Conservation (phyloP, 2,113 vertebrate genomes). For the Muscicapa adusta region DNA sequence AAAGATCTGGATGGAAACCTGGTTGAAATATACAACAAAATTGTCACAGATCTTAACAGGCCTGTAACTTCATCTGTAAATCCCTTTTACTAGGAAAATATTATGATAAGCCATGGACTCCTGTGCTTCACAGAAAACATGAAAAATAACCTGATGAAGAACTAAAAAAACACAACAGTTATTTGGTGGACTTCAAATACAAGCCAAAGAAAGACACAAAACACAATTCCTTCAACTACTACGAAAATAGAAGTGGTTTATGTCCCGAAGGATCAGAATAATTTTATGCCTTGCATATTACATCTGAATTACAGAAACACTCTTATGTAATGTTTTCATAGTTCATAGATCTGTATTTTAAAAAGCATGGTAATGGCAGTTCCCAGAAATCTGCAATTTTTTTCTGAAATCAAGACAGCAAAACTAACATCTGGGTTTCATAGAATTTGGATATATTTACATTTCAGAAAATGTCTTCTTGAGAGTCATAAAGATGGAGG, state of each 20-base stretch:
- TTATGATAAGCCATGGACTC: not conserved
- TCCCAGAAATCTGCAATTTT: not conserved
- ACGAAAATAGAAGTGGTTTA: constrained; percentile 22
- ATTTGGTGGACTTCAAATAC: not conserved
- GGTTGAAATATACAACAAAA: not conserved
- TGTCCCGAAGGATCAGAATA: not conserved
- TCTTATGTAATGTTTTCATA: constrained; percentile 42
- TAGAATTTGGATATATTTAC: not conserved
- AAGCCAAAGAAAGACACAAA: not conserved
- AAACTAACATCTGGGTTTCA: not conserved
- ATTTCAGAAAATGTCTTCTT: not conserved
- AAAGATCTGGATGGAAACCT: not conserved
- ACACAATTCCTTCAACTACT: not conserved
- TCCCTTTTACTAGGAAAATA: constrained; percentile 1
- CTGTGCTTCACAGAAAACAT: not conserved
- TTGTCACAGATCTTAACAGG: not conserved
- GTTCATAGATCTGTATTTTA: not conserved
- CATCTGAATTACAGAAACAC: constrained; percentile 10
- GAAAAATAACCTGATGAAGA: not conserved
- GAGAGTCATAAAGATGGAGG: not conserved
- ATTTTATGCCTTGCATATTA: not conserved
- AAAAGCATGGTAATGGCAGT: not conserved
- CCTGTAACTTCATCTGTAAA: constrained; percentile 11
- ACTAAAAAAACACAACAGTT: not conserved
- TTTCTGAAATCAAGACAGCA: not conserved